Percentiles rank a stretch among this genome's conserved stretches.
These are phyloP conservation scores for Geopemphigus sp. DNA, from an alignment of 1,140 invertebrate species.

Conservation along the genomic window DNA sequence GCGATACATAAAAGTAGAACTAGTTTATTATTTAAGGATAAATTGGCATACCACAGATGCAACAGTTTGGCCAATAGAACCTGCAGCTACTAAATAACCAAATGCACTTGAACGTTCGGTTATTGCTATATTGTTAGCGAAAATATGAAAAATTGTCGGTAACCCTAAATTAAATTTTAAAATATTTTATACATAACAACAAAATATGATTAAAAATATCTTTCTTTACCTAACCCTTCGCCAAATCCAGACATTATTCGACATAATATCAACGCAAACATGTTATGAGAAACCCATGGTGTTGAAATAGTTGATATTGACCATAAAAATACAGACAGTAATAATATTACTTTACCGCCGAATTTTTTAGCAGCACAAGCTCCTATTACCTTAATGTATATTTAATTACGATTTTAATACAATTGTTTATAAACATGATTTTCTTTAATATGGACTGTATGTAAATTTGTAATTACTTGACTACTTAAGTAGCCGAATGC, in stretches of 20 bases:
- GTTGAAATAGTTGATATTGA: constrained; percentile 73
- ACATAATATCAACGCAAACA: constrained; percentile 64
- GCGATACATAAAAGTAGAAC: no score
- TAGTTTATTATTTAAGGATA: no score
- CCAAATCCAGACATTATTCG: constrained; percentile 71
- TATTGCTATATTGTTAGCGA: constrained; percentile 71
- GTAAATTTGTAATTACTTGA: constrained; percentile 60
- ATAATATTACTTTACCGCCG: constrained; percentile 71
- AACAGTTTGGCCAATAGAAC: constrained; percentile 74
- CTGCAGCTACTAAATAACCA: constrained; percentile 72
- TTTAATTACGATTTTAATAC: background rate
- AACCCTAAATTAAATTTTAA: constrained; percentile 59
- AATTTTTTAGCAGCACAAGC: constrained; percentile 70
- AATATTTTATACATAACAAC: background rate
- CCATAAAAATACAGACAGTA: constrained; percentile 72
- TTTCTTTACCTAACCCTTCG: constrained; percentile 68
- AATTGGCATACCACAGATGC: constrained; percentile 65
- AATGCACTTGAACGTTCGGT: constrained; percentile 75
- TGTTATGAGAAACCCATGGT: constrained; percentile 67
- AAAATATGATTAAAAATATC: no score
- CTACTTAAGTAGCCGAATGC: constrained; percentile 78
- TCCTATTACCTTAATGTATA: constrained; percentile 63
- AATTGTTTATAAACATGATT: background rate
- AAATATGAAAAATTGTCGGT: constrained; percentile 78
- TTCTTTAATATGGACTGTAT: background rate